Evolutionary conservation across 1,140 invertebrate genomes (phyloP).

Genomic region (Thaumatotibia leucotreta): DNA sequence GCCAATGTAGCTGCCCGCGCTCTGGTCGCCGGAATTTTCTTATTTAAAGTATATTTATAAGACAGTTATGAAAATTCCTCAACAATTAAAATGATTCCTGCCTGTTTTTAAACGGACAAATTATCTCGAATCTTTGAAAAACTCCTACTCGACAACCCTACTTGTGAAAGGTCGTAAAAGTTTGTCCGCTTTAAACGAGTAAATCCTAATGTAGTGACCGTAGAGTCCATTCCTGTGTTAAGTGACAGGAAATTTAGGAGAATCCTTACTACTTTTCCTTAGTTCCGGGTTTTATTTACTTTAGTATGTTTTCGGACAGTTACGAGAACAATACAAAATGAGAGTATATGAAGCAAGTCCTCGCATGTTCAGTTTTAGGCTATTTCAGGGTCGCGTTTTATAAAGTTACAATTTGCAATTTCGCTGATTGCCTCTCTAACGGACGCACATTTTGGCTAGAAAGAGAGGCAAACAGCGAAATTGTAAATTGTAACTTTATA

Average conservation of each 20-base stretch:
- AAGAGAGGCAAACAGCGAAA: too few species aligned
- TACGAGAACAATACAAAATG: background rate
- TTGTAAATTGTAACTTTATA: too few species aligned
- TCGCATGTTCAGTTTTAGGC: too few species aligned
- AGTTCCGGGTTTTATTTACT: background rate
- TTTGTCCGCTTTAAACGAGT: background rate
- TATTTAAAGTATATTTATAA: too few species aligned
- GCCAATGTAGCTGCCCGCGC: too few species aligned
- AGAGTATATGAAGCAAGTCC: background rate
- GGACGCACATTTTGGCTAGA: too few species aligned
- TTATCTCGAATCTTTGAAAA: background rate
- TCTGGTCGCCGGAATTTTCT: too few species aligned
- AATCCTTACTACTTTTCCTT: background rate
- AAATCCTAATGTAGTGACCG: background rate
- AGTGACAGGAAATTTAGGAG: background rate
- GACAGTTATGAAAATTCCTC: too few species aligned
- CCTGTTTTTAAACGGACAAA: background rate
- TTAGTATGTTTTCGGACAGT: background rate
- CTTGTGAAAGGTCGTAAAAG: background rate
- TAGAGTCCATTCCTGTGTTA: background rate
- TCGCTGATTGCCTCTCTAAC: too few species aligned
- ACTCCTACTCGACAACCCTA: background rate
- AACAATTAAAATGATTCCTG: background rate
- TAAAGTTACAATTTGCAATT: too few species aligned
- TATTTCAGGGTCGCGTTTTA: too few species aligned